Base-by-base conservation (phyloP, 2,113 vertebrate genomes). In the Mustela nigripes region DNA sequence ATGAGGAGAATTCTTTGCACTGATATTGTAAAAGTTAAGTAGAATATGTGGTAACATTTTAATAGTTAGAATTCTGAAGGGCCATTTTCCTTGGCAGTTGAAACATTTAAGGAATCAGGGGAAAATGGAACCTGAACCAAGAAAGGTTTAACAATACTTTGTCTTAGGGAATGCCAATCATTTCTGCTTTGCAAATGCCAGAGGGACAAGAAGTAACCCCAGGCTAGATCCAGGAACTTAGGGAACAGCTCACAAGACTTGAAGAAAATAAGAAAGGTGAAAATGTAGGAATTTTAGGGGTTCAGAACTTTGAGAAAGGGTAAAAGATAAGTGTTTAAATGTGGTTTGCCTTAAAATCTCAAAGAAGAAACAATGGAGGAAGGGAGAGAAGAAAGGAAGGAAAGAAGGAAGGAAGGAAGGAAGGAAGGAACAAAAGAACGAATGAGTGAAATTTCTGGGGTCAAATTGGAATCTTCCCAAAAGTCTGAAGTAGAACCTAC, bases 21-120 rank as follows among this genome's bases (percentile, higher is more conserved):
- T 48, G 10, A 69, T 76, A 78, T 50, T 69, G 24, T 62, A 74
- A 76, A 39, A 81, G 26, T 53, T 45, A 69, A 74, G 24, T 69
- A 45, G 42, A 89, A 53, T 76, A 50, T 36, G 31, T 69, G 8
- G 16, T 69, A n/a, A 81, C 22, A 16, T 36, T 81, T 69, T 53
- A 81, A 74, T 87, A 60, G 53, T 31, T 74, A 80, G 48, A 53
- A 96, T 63, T 93, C n/a, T 82, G 10, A 90, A 53, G 74, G 42
- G 9, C 28, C 36, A 7, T 74, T 58, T 81, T 24, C 11, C 24
- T 78, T 36, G 73, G 4, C 6, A 50, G 22, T 56, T 89, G 53
- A 73, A 58, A 11, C 39, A 67, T 85, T 74, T 50, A 85, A 94
- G 50, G 16, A 62, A 81, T 81, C 16, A 16, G 14, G n/a, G 50